phyloP scores from a whole-genome alignment of 2,113 vertebrate species.

The Amazona vittata region DNA sequence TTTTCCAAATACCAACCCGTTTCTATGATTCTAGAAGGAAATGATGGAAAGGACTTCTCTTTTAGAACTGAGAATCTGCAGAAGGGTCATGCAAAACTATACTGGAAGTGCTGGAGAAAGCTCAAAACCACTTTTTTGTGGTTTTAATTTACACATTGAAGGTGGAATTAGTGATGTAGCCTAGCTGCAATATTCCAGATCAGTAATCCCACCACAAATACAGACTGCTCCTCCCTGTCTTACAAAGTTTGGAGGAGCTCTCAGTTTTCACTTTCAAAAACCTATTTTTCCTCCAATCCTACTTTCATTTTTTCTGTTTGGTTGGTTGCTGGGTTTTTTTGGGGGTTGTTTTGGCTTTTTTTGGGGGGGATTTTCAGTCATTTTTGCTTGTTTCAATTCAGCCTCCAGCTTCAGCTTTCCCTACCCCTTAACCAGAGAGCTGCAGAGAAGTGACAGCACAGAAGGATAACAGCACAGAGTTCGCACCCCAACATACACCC shows the following conservation, averaged over 20 bases:
- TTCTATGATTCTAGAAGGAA: neutral
- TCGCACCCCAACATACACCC: fast-evolving
- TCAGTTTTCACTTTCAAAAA: neutral
- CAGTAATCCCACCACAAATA: neutral
- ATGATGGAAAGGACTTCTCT: neutral
- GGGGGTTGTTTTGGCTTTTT: neutral
- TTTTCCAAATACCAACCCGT: neutral
- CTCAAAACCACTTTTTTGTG: neutral
- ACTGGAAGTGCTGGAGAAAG: neutral
- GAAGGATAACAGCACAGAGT: neutral
- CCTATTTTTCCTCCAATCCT: neutral
- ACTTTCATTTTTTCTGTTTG: neutral
- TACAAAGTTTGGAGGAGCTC: neutral
- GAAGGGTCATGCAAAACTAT: constrained; percentile 8
- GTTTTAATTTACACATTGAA: neutral
- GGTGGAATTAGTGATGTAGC: neutral
- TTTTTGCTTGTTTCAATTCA: neutral
- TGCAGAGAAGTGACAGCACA: neutral
- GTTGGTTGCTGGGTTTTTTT: neutral
- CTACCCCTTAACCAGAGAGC: neutral
- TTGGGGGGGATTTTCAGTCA: no score
- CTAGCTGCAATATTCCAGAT: neutral
- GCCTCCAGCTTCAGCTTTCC: neutral
- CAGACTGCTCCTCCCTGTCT: neutral
- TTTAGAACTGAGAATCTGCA: neutral